A percentile compares a stretch with the other conserved stretches of the same genome.
Evolutionary conservation across 2,888 invertebrate species (phyloP).

Genomic region (Hesperia comma): DNA sequence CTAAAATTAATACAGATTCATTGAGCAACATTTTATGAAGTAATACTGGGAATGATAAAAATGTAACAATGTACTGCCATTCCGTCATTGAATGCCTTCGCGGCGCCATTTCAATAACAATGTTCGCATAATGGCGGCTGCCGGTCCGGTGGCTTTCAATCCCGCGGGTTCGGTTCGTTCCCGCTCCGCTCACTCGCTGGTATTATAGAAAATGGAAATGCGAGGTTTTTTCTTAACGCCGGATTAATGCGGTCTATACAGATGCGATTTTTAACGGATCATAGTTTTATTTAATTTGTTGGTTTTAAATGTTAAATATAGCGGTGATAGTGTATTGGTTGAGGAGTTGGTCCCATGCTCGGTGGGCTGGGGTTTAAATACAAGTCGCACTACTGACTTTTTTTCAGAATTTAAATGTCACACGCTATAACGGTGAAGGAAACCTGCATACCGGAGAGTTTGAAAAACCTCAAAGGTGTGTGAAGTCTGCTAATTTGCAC

Average conservation of each 20-base stretch:
- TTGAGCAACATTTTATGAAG: neutral
- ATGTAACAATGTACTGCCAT: conserved; percentile 27
- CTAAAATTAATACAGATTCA: neutral
- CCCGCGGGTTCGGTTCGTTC: conserved; percentile 50
- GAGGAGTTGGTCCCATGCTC: too few relatives aligned
- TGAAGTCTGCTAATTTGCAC: too few relatives aligned
- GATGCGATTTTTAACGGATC: neutral
- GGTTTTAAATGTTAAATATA: too few relatives aligned
- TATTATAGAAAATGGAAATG: conserved; percentile 66
- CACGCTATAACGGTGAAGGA: too few relatives aligned
- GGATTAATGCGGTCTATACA: conserved; percentile 50
- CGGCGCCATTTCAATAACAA: conserved; percentile 64
- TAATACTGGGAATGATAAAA: conserved; percentile 24
- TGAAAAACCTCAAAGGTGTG: too few relatives aligned
- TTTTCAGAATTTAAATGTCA: too few relatives aligned
- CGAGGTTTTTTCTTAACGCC: conserved; percentile 60
- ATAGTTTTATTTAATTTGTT: neutral
- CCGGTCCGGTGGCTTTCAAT: conserved; percentile 74
- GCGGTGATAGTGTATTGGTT: too few relatives aligned
- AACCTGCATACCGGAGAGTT: too few relatives aligned
- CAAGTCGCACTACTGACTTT: too few relatives aligned
- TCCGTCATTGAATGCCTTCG: conserved; percentile 38
- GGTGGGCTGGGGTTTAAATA: too few relatives aligned
- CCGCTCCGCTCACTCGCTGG: conserved; percentile 55
- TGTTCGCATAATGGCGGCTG: conserved; percentile 53